These are phyloP conservation scores for Acanthopagrus latus DNA, from an alignment of 2,797 vertebrate species.

Conservation along the genomic window DNA sequence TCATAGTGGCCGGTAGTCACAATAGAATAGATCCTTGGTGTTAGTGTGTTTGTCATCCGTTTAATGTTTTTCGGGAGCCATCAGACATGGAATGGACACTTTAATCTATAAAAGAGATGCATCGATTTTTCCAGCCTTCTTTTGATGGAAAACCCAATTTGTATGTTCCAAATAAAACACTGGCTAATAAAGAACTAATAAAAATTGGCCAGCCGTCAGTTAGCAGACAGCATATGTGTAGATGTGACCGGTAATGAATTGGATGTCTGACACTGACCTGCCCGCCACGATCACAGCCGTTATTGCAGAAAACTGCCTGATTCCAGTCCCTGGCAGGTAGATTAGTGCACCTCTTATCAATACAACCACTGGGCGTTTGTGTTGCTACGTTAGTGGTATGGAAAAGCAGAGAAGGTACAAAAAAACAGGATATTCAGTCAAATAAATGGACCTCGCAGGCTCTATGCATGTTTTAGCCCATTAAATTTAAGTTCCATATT, in stretches of 20 bases:
- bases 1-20: slow-evolving; percentile 22
- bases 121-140: too few relatives aligned
- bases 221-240: too few relatives aligned
- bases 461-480: slow-evolving; percentile 29
- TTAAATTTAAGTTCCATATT: slow-evolving; percentile 9
- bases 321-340: too few relatives aligned
- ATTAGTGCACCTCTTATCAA: too few relatives aligned
- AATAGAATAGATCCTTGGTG: slow-evolving; percentile 40
- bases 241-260: too few relatives aligned
- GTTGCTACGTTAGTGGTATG: not conserved
- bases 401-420: not conserved
- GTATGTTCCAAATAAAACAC: too few relatives aligned
- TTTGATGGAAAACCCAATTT: too few relatives aligned
- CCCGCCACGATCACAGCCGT: too few relatives aligned
- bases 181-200: too few relatives aligned
- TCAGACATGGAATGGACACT: slow-evolving; percentile 18
- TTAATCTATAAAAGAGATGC: not conserved
- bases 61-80: slow-evolving; percentile 9
- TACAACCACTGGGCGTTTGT: not conserved
- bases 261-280: too few relatives aligned
- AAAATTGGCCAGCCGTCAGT: too few relatives aligned
- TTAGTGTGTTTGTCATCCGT: slow-evolving; percentile 28
- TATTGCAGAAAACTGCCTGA: too few relatives aligned
- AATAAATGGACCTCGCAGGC: slow-evolving; percentile 16
- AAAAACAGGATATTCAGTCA: not conserved